A percentile compares a stretch with the other conserved stretches of the same genome.
These are phyloP conservation scores for Drosophila parabipectinata DNA, from an alignment of 1,140 invertebrate species.

Conservation along the genomic window DNA sequence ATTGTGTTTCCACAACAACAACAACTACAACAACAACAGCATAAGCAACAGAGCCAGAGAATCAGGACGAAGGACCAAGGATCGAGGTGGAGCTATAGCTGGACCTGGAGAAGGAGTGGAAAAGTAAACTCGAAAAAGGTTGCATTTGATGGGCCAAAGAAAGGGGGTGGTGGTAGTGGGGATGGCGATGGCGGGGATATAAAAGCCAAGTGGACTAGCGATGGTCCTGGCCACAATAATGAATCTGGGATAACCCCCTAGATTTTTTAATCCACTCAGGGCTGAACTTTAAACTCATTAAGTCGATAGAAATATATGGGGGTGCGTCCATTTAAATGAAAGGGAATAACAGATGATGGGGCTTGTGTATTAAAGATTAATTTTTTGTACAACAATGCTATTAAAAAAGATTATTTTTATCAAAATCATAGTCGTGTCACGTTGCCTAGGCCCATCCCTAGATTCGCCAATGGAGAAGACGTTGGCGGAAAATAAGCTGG, in stretches of 20 bases:
- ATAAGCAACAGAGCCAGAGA: constrained; percentile 32
- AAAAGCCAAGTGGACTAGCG: constrained; percentile 34
- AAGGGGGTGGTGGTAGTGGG: not conserved
- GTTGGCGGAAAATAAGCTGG: constrained; percentile 76
- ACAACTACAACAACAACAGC: constrained; percentile 52
- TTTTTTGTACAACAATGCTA: not conserved
- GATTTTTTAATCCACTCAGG: not conserved
- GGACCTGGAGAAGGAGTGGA: constrained; percentile 19
- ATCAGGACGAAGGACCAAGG: constrained; percentile 34
- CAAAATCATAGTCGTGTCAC: constrained; percentile 10
- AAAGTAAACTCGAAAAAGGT: constrained; percentile 59
- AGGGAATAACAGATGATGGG: not conserved
- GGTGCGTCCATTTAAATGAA: not conserved
- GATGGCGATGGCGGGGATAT: not conserved
- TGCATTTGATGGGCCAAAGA: constrained; percentile 36
- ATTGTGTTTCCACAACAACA: constrained; percentile 74
- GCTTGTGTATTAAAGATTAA: not conserved
- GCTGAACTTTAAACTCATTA: not conserved
- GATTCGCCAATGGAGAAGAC: constrained; percentile 59
- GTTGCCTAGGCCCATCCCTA: constrained; percentile 10
- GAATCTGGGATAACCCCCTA: constrained; percentile 9
- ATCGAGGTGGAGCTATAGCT: constrained; percentile 4
- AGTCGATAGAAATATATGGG: not conserved
- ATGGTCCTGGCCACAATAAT: constrained; percentile 23
- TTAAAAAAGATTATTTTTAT: not conserved